Evolutionary conservation across 2,888 invertebrate genomes (phyloP).

Genomic region (Camponotus fellah): DNA sequence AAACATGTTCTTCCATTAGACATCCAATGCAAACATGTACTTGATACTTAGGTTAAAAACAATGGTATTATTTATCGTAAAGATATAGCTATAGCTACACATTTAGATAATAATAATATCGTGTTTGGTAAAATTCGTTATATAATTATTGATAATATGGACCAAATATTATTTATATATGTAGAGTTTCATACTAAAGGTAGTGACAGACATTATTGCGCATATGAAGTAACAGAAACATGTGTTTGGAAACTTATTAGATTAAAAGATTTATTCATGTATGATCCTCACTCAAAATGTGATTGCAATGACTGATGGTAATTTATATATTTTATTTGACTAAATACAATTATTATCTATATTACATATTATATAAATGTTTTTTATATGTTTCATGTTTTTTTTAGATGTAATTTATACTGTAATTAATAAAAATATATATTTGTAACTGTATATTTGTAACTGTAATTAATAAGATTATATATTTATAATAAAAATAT

Average conservation of each 20-base stretch:
- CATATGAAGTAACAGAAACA: not conserved
- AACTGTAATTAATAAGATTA: no score
- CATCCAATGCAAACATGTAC: not conserved
- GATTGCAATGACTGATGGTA: not conserved
- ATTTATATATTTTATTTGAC: not conserved
- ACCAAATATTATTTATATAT: not conserved
- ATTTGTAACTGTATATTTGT: no score
- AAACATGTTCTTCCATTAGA: not conserved
- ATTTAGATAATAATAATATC: not conserved
- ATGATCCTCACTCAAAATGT: no score
- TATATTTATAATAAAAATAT: no score
- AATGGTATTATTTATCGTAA: not conserved
- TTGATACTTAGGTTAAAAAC: not conserved
- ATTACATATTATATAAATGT: not conserved
- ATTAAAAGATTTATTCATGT: not conserved
- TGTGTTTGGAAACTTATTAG: conserved; percentile 1
- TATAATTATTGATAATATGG: not conserved
- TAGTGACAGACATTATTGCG: conserved; percentile 7
- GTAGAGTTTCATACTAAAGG: not conserved
- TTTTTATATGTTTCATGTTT: not conserved
- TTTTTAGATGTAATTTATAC: not conserved
- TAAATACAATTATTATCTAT: not conserved
- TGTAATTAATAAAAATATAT: no score
- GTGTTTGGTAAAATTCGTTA: not conserved
- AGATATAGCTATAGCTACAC: not conserved